Evolutionary conservation across 2,797 vertebrate species (phyloP).

Genomic region (Notolabrus celidotus): DNA sequence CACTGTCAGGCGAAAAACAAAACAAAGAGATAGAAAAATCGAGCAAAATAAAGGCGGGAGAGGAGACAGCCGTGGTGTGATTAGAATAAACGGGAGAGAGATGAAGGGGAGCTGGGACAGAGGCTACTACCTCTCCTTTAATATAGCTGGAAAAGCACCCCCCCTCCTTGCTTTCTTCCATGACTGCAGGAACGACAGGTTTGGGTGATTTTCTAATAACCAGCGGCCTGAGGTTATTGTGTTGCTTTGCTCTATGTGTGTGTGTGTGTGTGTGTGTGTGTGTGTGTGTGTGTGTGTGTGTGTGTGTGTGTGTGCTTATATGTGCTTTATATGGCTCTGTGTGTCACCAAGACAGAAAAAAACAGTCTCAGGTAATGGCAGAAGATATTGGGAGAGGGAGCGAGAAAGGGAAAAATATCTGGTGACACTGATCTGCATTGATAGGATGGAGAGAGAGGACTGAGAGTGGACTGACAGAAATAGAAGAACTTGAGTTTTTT

Average conservation of each 20-base stretch:
- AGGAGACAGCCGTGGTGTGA: slow-evolving; percentile 81
- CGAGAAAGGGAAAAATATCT: slow-evolving; percentile 19
- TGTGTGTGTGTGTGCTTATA: slow-evolving; percentile 62
- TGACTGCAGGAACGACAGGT: slow-evolving; percentile 79
- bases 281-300: slow-evolving; percentile 66
- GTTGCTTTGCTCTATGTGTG: slow-evolving; percentile 42
- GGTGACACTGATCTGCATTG: slow-evolving; percentile 33
- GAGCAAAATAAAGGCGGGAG: slow-evolving; percentile 81
- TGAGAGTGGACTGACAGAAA: slow-evolving; percentile 9
- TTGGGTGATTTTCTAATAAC: slow-evolving; percentile 93
- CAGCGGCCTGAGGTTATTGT: slow-evolving; percentile 86
- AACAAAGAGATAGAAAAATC: slow-evolving; percentile 85
- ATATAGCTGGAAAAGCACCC: slow-evolving; percentile 82
- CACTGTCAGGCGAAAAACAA: slow-evolving; percentile 84
- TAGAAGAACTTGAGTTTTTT: background rate
- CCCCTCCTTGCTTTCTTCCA: slow-evolving; percentile 70
- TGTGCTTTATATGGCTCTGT: slow-evolving; percentile 57
- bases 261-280: slow-evolving; percentile 67
- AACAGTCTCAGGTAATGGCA: slow-evolving; percentile 59
- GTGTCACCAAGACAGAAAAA: slow-evolving; percentile 47
- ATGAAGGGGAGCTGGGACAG: slow-evolving; percentile 79
- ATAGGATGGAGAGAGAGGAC: slow-evolving; percentile 34
- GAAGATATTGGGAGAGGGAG: slow-evolving; percentile 50
- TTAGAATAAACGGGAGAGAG: slow-evolving; percentile 86
- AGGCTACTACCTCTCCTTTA: slow-evolving; percentile 84